Evolutionary conservation across 2,113 vertebrate species (phyloP).

Genomic region (Todiramphus saurophagus): DNA sequence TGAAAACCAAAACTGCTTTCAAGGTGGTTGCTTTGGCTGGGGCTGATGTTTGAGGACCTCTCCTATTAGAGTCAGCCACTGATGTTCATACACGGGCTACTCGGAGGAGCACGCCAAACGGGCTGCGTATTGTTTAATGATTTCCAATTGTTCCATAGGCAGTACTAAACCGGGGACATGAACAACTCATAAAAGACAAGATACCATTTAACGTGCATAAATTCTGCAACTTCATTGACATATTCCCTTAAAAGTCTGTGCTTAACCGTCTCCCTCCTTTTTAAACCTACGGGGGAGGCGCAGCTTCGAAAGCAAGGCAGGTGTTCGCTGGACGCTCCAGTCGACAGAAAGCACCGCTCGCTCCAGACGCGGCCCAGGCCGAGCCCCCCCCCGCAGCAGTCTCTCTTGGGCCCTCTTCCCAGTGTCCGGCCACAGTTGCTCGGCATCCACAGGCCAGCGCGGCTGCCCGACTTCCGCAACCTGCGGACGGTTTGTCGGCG

Average conservation of each 20-base stretch:
- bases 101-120: neutral
- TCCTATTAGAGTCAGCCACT: neutral
- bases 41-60: neutral
- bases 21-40: neutral
- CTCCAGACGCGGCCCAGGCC: neutral
- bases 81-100: neutral
- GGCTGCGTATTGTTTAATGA: neutral
- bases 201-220: neutral
- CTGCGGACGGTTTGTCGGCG: rapidly evolving
- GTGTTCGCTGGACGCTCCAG: neutral
- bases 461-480: neutral
- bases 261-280: neutral
- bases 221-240: neutral
- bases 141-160: neutral
- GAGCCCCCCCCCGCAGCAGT: rapidly evolving
- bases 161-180: rapidly evolving
- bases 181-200: neutral
- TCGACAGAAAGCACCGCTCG: neutral
- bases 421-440: too few relatives aligned
- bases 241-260: rapidly evolving
- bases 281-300: neutral
- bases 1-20: neutral
- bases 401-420: neutral
- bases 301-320: neutral
- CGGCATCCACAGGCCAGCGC: rapidly evolving